A percentile compares a stretch with the other conserved stretches of the same genome.
Evolutionary conservation across 2,888 invertebrate genomes (phyloP).

Genomic region (Panorpa germanica): DNA sequence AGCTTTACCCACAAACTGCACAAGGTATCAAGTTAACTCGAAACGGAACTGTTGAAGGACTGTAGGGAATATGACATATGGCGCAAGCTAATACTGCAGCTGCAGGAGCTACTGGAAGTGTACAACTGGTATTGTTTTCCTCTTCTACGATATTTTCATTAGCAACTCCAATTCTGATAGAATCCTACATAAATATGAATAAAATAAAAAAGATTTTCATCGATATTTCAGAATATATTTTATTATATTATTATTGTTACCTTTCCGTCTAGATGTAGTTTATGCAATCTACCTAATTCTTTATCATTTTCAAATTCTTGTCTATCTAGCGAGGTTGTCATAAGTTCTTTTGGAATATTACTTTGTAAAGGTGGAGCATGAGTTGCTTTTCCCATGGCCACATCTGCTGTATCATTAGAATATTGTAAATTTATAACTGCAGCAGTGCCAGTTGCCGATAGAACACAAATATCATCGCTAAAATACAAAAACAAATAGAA

Average conservation of each 20-base stretch:
- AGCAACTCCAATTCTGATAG: no score
- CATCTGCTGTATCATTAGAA: conserved; percentile 19
- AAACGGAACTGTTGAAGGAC: conserved; percentile 47
- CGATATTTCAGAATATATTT: no score
- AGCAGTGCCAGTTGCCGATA: conserved; percentile 88
- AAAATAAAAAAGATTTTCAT: no score
- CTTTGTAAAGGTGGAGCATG: conserved; percentile 2
- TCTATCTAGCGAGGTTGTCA: conserved; percentile 31
- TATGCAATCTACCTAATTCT: conserved; percentile 7
- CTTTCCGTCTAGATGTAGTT: neutral
- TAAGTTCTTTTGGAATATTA: conserved; percentile 18
- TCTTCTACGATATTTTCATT: no score
- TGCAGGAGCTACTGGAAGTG: no score
- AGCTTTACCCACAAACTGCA: conserved; percentile 41
- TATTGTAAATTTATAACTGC: conserved; percentile 54
- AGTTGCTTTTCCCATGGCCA: conserved; percentile 14
- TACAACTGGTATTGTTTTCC: no score
- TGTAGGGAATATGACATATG: conserved; percentile 72
- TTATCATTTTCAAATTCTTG: conserved; percentile 29
- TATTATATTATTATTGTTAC: neutral
- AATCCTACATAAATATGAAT: no score
- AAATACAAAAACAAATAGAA: conserved; percentile 12
- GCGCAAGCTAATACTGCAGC: no score
- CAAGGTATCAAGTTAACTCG: conserved; percentile 56
- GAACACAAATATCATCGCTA: conserved; percentile 87